Evolutionary conservation across 1,140 invertebrate species (phyloP), one percentile per base, ranked within the genome.

Genomic region (Drosophila lacertosa): DNA sequence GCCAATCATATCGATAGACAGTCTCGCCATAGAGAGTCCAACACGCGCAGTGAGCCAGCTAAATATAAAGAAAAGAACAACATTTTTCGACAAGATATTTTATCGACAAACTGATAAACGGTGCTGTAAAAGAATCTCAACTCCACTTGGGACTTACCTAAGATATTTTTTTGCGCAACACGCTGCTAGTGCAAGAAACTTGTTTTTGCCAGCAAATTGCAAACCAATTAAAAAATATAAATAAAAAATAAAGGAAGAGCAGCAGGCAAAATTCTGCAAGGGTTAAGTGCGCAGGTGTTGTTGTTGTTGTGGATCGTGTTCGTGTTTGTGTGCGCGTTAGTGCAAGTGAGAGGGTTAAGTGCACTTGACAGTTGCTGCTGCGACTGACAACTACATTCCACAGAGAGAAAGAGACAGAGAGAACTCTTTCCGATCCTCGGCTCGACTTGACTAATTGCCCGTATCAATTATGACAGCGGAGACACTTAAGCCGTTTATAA

Each of bases 401-500:
- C 15, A n/a, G 16, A 9, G n/a, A 45, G 15, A 53, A 11, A 29
- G 16, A 9, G n/a, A 45, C 22, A 53, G 15, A 29, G 45, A 26
- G 3, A 29, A 7, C 29, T 53, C 39, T 47, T 54, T 32, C 20
- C 32, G 44, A 15, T 40, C n/a, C 15, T 35, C 35, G 29, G 42
- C 15, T 35, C 35, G 29, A 51, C 59, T 69, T 33, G 48, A 48
- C 47, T 60, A 44, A 62, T 53, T 59, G 74, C 37, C 47, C 42
- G 55, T 45, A 55, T 66, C 67, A 81, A 84, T 78, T 83, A 91
- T 91, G 90, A 90, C 89, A 39, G 88, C 89, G 47, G 90, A 91
- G 77, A 91, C 90, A 58, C 89, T 91, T 64, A 91, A 91, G 51
- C 89, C 90, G 58, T 91, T 91, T 65, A 90, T 91, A 68, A 75